Base-by-base conservation (phyloP, 2,113 vertebrate species). In the Hippolais icterina region DNA sequence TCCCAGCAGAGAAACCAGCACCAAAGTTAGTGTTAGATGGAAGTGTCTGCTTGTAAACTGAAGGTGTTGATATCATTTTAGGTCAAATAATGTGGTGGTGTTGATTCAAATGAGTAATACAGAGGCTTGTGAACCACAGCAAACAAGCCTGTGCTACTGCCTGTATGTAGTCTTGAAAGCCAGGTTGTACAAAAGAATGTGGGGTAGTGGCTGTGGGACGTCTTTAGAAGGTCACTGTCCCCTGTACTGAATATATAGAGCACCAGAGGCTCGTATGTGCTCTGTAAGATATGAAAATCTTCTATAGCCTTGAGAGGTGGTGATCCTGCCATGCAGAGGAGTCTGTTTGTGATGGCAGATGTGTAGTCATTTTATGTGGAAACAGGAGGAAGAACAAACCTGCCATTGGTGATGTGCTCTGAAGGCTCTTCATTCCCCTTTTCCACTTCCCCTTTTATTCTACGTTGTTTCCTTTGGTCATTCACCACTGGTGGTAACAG, bases 201-300 rank as follows among this genome's bases (percentile, higher is more conserved):
- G 16, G 10, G 8, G 10, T 1, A 1, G 31, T 39, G 16, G 11
- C 77, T 56, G 2, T 61, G 41, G 37, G 44, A 53, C 44, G 37
- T 90, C 7, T 5, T 29, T 37, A 50, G 52, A 42, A 63, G 39
- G 37, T 71, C 28, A 4, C 6, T 68, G 47, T 61, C 28, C 5
- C 27, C 24, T n/a, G 1, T 35, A 31, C 79, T 53, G 54, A 31
- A 20, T 23, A 35, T 33, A 24, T 14, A 74, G 60, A 19, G 37
- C 4, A 23, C 31, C 41, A 41, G n/a, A 61, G 42, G 20, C 65
- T 85, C 0, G 0, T n/a, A 8, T 25, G n/a, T 59, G 35, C 52
- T 82, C 53, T 63, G 29, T 79, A 44, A 63, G n/a, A 59, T 63
- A 9, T 0, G 1, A 53, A 80, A 65, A 52, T 64, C 27, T 59